Conservation (phyloP, 2,113 vertebrate species). For the Oreochromis niloticus region DNA sequence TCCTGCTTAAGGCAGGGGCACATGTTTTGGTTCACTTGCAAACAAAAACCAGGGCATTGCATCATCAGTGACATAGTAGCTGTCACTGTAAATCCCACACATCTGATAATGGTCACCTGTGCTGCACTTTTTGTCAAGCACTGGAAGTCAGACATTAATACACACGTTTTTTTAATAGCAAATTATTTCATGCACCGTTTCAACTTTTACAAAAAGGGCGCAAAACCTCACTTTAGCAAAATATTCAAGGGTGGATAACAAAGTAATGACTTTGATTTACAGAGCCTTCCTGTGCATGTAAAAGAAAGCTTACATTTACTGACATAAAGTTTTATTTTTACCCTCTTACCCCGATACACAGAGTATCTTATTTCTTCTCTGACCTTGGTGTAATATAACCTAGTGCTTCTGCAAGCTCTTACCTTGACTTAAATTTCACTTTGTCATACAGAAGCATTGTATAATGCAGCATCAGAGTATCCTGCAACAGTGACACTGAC, state of each 20-base stretch:
- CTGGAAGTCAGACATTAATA: not conserved
- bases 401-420: not conserved
- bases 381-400: conserved; percentile 31
- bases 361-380: not conserved
- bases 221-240: not conserved
- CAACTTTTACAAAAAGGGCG: not conserved
- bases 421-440: conserved; percentile 47
- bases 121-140: not conserved
- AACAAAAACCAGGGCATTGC: not conserved
- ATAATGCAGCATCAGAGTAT: conserved; percentile 31
- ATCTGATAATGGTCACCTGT: not conserved
- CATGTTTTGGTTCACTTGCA: not conserved
- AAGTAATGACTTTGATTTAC: not conserved
- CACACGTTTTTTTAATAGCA: not conserved
- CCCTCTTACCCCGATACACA: not conserved
- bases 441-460: not conserved
- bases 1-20: not conserved
- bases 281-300: not conserved
- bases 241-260: not conserved
- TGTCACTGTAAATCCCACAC: not conserved
- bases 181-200: not conserved
- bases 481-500: conserved; percentile 46
- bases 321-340: not conserved
- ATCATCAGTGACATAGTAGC: conserved; percentile 14
- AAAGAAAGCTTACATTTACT: not conserved